phyloP scores from a whole-genome alignment of 1,140 invertebrate species.

The Drosophila subpulchrella region DNA sequence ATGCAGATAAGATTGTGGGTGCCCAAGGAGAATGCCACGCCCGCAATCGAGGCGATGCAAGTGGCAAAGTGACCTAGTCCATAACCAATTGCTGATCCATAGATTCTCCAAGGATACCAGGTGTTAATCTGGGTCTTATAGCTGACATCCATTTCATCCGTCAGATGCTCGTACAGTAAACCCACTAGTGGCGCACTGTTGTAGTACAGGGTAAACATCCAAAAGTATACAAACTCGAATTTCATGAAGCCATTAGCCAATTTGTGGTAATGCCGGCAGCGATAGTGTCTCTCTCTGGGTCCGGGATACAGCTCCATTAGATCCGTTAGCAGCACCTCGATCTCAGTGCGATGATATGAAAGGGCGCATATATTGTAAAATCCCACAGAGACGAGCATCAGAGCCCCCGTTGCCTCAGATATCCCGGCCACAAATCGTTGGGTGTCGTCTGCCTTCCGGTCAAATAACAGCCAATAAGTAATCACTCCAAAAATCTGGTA shows the following conservation, averaged over 20 bases:
- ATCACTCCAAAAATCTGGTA: conserved; percentile 66
- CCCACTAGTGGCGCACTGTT: background rate
- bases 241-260: conserved; percentile 51
- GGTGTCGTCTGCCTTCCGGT: background rate
- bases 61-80: conserved; percentile 35
- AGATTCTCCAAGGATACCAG: conserved; percentile 71
- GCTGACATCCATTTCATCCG: conserved; percentile 12
- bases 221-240: conserved; percentile 40
- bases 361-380: conserved; percentile 52
- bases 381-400: conserved; percentile 48
- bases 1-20: conserved; percentile 64
- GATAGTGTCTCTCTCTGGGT: conserved; percentile 8
- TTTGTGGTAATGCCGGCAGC: conserved; percentile 35
- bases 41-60: conserved; percentile 37
- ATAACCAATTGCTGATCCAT: conserved; percentile 23
- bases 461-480: conserved; percentile 29
- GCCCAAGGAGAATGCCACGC: conserved; percentile 56
- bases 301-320: conserved; percentile 43
- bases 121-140: conserved; percentile 65
- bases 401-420: conserved; percentile 47
- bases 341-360: conserved; percentile 25
- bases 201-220: conserved; percentile 14
- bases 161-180: conserved; percentile 7
- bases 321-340: conserved; percentile 38
- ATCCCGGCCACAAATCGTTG: conserved; percentile 30